These are phyloP conservation scores for Chrysolina oricalcia DNA, from an alignment of 2,888 invertebrate species.

Conservation along the genomic window DNA sequence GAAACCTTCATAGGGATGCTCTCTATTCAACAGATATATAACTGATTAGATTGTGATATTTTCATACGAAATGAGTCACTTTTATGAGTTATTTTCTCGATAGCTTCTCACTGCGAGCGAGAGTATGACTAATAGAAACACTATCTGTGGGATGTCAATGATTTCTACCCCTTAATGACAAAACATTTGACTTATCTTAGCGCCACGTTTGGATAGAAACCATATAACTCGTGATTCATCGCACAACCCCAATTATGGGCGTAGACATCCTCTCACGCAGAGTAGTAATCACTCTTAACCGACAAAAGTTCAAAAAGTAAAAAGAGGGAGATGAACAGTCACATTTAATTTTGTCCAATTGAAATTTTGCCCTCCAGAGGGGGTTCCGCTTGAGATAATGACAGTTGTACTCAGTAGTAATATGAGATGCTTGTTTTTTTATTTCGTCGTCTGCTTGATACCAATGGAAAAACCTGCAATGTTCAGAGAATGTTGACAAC, in stretches of 20 bases:
- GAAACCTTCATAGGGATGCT: not conserved
- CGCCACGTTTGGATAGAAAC: slow-evolving; percentile 23
- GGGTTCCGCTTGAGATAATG: not conserved
- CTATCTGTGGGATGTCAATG: slow-evolving; percentile 28
- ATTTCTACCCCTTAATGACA: slow-evolving; percentile 26
- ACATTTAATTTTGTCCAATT: not conserved
- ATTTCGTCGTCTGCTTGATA: no score
- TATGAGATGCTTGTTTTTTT: no score
- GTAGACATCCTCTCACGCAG: slow-evolving; percentile 12
- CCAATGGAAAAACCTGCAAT: no score
- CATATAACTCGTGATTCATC: slow-evolving; percentile 25
- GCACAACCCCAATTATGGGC: slow-evolving; percentile 28
- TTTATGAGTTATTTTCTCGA: not conserved
- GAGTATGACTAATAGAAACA: slow-evolving; percentile 27
- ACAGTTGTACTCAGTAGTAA: no score
- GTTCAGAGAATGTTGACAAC: no score
- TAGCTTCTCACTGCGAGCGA: not conserved
- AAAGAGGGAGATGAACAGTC: not conserved
- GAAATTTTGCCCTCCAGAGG: not conserved
- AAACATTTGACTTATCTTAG: slow-evolving; percentile 21
- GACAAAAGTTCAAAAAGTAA: not conserved
- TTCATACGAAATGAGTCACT: not conserved
- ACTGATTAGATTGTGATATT: slow-evolving; percentile 5
- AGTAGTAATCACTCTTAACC: not conserved
- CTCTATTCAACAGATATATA: not conserved